These are phyloP conservation scores for Pseudolycoriella hygida DNA, from an alignment of 2,888 invertebrate genomes.

Conservation along the genomic window DNA sequence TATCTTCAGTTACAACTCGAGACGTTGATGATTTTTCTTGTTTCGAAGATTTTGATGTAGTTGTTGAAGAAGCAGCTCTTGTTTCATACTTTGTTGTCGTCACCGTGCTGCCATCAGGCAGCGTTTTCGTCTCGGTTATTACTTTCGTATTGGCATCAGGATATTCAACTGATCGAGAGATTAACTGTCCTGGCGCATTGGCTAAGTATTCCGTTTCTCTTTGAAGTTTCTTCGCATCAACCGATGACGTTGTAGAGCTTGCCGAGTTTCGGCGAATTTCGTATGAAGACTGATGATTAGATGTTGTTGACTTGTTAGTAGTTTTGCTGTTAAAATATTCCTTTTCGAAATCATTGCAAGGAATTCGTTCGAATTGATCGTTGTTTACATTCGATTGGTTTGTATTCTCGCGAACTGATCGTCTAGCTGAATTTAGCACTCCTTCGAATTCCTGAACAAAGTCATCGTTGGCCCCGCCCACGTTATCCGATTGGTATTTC, in stretches of 20 bases:
- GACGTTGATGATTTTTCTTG: background rate
- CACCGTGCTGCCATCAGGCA: constrained; percentile 46
- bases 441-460: background rate
- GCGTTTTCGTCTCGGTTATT: constrained; percentile 44
- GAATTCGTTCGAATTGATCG: background rate
- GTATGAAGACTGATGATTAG: background rate
- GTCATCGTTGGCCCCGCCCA: background rate
- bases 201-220: constrained; percentile 22
- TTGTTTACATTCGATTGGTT: background rate
- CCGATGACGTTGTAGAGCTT: constrained; percentile 1
- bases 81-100: constrained; percentile 52
- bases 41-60: constrained; percentile 8
- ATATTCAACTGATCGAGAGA: constrained; percentile 39
- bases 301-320: background rate
- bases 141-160: constrained; percentile 48
- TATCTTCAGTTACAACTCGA: constrained; percentile 10
- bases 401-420: background rate
- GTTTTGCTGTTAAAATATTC: background rate
- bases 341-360: no score
- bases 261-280: background rate
- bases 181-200: constrained; percentile 31
- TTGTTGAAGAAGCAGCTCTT: constrained; percentile 17
- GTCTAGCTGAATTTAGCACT: background rate
- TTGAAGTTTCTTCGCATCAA: background rate
- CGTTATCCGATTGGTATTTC: background rate